Evolutionary conservation across 35 echinoderm and acorn worm species (phyloP), one percentile per base, ranked within the genome.

Genomic region (Eucidaris tribuloides): DNA sequence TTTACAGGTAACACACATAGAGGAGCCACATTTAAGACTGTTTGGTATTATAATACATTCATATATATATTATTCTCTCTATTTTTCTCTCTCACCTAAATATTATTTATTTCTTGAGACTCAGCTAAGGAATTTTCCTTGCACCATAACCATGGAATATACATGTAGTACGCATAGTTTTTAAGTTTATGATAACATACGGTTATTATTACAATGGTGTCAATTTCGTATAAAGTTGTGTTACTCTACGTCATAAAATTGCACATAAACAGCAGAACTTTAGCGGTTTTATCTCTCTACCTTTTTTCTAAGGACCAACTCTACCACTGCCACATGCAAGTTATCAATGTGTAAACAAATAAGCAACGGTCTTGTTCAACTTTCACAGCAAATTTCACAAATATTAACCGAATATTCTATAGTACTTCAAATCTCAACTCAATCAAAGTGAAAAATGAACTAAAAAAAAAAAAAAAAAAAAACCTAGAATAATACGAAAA

Each of bases 1-100:
- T 74, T 44, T 20, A 74, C 68, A 38, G 44, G 68, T 9, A 74
- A 32, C 37, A 74, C 68, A 74, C 24, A 42, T 33, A 74, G 44
- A 74, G 44, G 68, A 74, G 37, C 68, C 68, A 74, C 68, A 74
- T 9, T 74, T 41, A 74, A 74, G 44, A 33, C 14, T 33, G 44
- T 74, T 74, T 74, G 68, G 68, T 74, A 74, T 74, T 74, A 74
- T 74, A 36, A 74, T 74, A 74, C 68, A 74, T 74, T 74, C 37
- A 74, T 74, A 74, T 74, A 74, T n/a, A n/a, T n/a, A n/a, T n/a
- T 74, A 74, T 74, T 74, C 30, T 74, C 68, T 74, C 68, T 74
- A 74, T 74, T 42, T 40, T 74, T 44, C 24, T 74, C 38, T 74
- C 68, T 74, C 38, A 74, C 44, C 38, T 74, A 33, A 74, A 74